phyloP scores from a whole-genome alignment of 2,888 invertebrate species.

The Zeuzera pyrina region DNA sequence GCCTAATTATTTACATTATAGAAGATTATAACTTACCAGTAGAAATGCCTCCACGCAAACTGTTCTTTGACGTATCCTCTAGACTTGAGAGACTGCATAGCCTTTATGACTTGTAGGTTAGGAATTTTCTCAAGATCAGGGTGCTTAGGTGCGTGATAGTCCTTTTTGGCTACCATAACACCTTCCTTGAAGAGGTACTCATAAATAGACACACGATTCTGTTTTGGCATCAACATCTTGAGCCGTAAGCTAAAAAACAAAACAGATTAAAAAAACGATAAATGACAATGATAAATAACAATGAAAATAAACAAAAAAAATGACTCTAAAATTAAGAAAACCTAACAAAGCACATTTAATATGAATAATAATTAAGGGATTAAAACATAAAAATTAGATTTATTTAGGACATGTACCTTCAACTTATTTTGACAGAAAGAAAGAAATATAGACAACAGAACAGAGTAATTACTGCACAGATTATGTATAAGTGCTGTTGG shows the following conservation, averaged over 20 bases:
- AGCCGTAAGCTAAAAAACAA: conserved; percentile 52
- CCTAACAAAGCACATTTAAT: too few species aligned
- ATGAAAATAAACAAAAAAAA: too few species aligned
- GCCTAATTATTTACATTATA: background rate
- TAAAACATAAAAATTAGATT: too few species aligned
- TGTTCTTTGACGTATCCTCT: conserved; percentile 99
- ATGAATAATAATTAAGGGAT: too few species aligned
- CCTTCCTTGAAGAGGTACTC: conserved; percentile 99
- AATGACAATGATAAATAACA: too few species aligned
- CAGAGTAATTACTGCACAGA: too few species aligned
- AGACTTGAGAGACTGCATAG: conserved; percentile 96
- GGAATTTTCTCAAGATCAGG: conserved; percentile 95
- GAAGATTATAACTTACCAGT: conserved; percentile 79
- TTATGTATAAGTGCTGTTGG: too few species aligned
- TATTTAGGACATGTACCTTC: too few species aligned
- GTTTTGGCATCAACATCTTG: conserved; percentile 99
- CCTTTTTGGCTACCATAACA: conserved; percentile 99
- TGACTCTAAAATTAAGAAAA: too few species aligned
- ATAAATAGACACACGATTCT: conserved; percentile 96
- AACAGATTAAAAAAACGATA: too few species aligned
- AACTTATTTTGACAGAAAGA: too few species aligned
- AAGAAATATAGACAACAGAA: too few species aligned
- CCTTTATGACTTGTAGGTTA: conserved; percentile 98
- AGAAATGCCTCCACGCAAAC: conserved; percentile 99
- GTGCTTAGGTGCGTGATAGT: conserved; percentile 98